A percentile compares a stretch with the other conserved stretches of the same genome.
phyloP scores from a whole-genome alignment of 2,113 vertebrate genomes.

The Gallinago paraguaiae region DNA sequence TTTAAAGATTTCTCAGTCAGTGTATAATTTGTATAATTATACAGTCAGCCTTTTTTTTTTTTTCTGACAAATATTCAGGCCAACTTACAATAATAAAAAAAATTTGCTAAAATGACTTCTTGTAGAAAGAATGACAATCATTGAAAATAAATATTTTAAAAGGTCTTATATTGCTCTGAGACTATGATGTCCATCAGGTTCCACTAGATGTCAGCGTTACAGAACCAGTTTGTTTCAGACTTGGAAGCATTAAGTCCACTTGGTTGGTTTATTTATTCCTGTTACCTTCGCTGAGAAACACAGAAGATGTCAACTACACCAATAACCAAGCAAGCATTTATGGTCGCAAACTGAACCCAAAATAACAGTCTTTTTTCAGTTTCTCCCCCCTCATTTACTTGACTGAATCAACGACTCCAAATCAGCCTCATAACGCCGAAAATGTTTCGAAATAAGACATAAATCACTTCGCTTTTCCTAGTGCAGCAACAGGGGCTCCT shows the following conservation, averaged over 20 bases:
- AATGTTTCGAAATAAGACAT: background rate
- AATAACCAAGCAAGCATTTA: background rate
- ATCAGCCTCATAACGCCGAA: background rate
- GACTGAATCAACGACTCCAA: background rate
- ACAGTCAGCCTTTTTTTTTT: background rate
- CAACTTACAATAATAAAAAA: background rate
- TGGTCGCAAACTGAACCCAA: conserved; percentile 11
- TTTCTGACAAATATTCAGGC: background rate
- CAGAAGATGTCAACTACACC: background rate
- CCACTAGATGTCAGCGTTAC: conserved; percentile 49
- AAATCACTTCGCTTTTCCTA: background rate
- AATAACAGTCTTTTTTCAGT: conserved; percentile 58
- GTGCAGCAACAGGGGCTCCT: background rate
- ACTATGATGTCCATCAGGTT: background rate
- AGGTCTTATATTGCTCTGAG: background rate
- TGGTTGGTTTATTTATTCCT: background rate
- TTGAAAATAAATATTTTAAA: background rate
- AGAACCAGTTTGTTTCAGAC: background rate
- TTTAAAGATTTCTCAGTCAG: background rate
- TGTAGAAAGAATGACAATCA: background rate
- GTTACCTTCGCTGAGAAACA: background rate
- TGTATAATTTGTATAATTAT: background rate
- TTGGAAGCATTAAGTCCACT: background rate
- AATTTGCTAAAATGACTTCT: background rate
- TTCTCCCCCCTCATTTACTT: background rate